Conservation (phyloP, 2,888 invertebrate species). For the Andrena hattorfiana region DNA sequence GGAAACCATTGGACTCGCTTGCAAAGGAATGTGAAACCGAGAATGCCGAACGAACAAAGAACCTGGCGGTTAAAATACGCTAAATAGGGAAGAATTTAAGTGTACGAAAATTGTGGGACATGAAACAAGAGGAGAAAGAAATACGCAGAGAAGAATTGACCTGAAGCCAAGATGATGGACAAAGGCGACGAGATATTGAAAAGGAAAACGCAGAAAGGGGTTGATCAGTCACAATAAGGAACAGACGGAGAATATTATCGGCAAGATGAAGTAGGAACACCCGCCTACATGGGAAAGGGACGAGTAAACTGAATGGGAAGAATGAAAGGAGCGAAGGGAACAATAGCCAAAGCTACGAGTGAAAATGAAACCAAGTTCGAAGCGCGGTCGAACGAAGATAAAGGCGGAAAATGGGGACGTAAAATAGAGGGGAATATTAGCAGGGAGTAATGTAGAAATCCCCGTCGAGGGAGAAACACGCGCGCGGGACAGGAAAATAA, state of each 20-base stretch:
- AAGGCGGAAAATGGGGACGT: not conserved
- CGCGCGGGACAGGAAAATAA: not conserved
- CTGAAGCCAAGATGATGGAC: not conserved
- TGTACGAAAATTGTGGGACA: too few species aligned
- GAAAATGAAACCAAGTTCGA: constrained; percentile 22
- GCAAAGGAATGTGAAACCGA: too few species aligned
- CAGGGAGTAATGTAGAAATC: not conserved
- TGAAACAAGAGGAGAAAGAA: not conserved
- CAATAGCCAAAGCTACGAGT: constrained; percentile 10
- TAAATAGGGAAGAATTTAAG: too few species aligned
- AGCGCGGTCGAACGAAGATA: not conserved
- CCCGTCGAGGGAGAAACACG: not conserved
- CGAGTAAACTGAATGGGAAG: not conserved
- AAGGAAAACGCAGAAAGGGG: not conserved
- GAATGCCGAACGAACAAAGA: too few species aligned
- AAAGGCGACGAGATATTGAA: not conserved
- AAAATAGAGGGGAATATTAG: not conserved
- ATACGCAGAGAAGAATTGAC: not conserved
- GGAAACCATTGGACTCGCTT: not conserved
- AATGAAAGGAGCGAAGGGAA: constrained; percentile 25
- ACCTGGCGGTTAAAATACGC: too few species aligned
- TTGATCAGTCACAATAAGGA: constrained; percentile 6
- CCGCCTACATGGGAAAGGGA: not conserved
- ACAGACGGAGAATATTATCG: not conserved
- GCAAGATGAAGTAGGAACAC: not conserved